Evolutionary conservation across 2,113 vertebrate genomes (phyloP), one percentile per base, ranked within the genome.

Genomic region (Donacobius atricapilla): DNA sequence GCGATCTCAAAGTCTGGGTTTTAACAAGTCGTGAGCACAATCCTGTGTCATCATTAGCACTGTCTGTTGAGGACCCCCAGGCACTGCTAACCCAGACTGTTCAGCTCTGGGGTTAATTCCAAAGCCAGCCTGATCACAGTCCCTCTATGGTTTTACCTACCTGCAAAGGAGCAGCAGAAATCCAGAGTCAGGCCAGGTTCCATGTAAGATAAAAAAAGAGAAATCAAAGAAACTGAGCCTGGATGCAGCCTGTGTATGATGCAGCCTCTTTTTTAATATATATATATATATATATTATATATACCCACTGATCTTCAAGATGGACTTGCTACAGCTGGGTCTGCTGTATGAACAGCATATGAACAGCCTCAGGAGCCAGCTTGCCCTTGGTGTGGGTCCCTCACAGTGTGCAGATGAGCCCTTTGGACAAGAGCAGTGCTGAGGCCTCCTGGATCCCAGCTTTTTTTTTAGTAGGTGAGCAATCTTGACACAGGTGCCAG

Each of bases 41-140:
- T 64, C 86, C 76, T 78, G 54, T 83, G 83, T 77, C 89, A 89
- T 53, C 87, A 87, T 91, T 90, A 91, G 78, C 11, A 4, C 84
- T 79, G 87, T 44, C 60, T 56, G 69, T 75, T 0, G 3, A 69
- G 81, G 31, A 93, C 87, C 60, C 84, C 61, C 0, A 0, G 84
- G 73, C 80, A 47, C 70, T 60, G 65, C 80, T 80, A 80, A 81
- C 51, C 40, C 84, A 93, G 77, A 84, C 78, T 82, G 66, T n/a
- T 87, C 87, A 78, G 63, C 57, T 75, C 48, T 2, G 3, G 57
- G 57, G 87, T 94, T 93, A 93, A 87, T 87, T 94, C 78, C 6
- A 35, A 95, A 91, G 61, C 73, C 61, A 82, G 44, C 56, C 61
- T 76, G 78, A 76, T 84, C 78, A 87, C 90, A 90, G 56, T 64